A percentile compares a stretch with the other conserved stretches of the same genome.
Evolutionary conservation across 2,113 vertebrate genomes (phyloP).

Genomic region (Aix galericulata): DNA sequence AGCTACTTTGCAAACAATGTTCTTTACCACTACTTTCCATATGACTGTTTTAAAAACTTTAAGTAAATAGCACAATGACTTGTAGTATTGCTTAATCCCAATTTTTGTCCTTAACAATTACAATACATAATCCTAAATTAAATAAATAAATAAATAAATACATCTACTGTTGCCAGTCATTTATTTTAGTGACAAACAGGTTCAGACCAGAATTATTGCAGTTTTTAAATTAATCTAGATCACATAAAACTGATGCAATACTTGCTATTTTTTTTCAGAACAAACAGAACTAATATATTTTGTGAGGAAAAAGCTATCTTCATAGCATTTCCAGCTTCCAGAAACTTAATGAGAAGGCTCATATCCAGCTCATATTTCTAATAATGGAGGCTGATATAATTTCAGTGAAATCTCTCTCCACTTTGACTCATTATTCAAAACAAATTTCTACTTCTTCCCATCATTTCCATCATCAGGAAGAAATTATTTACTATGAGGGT

Average conservation of each 20-base stretch:
- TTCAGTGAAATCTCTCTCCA: neutral
- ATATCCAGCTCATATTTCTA: neutral
- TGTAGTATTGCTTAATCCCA: neutral
- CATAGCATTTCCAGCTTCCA: neutral
- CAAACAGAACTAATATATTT: neutral
- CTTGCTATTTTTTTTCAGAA: neutral
- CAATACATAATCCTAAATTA: neutral
- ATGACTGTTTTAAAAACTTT: neutral
- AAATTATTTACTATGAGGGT: too few relatives aligned
- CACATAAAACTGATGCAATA: neutral
- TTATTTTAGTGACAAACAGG: neutral
- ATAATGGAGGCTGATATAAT: neutral
- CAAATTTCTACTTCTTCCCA: neutral
- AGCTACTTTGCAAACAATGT: neutral
- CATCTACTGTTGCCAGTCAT: neutral
- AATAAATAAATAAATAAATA: neutral
- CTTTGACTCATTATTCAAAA: neutral
- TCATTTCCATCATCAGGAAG: neutral
- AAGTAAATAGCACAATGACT: neutral
- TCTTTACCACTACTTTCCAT: neutral
- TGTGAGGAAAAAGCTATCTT: neutral
- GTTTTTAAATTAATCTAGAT: neutral
- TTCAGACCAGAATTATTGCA: neutral
- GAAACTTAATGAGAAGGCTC: neutral
- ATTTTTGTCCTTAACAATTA: neutral